Percentiles rank a stretch among this genome's conserved stretches.
These are phyloP conservation scores for Rhinopomastus cyanomelas DNA, from an alignment of 2,113 vertebrate species.

Conservation along the genomic window DNA sequence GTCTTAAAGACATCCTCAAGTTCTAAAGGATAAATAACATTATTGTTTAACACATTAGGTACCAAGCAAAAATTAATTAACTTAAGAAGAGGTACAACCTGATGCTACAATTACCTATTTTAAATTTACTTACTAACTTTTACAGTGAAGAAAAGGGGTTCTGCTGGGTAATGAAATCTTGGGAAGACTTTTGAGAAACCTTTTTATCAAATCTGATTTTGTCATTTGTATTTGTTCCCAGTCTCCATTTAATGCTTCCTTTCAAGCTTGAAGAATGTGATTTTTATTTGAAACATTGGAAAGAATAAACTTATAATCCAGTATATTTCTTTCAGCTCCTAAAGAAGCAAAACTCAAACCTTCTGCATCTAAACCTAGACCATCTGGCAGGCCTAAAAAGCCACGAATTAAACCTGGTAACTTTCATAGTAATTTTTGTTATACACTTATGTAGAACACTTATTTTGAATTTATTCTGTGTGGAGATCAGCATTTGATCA, in stretches of 20 bases:
- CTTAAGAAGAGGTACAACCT: neutral
- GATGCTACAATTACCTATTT: neutral
- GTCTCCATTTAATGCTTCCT: neutral
- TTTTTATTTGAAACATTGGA: neutral
- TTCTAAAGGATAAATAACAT: neutral
- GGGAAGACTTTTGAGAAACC: neutral
- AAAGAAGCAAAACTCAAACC: slow-evolving; percentile 62
- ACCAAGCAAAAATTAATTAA: neutral
- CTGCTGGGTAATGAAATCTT: neutral
- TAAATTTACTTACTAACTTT: neutral
- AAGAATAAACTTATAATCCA: slow-evolving; percentile 25
- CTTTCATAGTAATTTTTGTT: neutral
- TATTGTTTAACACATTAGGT: neutral
- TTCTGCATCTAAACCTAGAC: slow-evolving; percentile 71
- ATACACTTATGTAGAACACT: neutral
- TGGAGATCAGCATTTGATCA: neutral
- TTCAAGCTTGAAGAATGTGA: neutral
- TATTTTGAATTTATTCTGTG: neutral
- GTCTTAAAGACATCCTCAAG: neutral
- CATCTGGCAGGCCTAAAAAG: slow-evolving; percentile 44
- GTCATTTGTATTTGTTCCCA: neutral
- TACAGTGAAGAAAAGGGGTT: neutral
- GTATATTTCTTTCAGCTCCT: slow-evolving; percentile 76
- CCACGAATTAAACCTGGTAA: slow-evolving; percentile 73
- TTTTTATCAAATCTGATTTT: neutral